These are phyloP conservation scores for Pogonomyrmex californicus DNA, from an alignment of 1,140 invertebrate species.

Conservation along the genomic window DNA sequence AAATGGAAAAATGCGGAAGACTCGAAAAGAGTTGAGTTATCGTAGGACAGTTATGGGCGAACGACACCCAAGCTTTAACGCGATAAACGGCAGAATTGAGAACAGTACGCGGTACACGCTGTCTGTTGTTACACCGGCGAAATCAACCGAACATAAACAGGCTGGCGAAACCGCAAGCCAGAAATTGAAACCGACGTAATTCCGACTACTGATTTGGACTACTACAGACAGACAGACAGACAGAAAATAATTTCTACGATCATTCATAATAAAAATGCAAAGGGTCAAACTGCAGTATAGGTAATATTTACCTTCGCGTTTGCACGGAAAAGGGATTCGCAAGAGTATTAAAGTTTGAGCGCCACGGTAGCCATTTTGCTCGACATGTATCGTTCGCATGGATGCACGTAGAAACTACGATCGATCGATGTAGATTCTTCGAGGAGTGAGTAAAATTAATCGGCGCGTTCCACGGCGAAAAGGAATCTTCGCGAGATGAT, in stretches of 20 bases:
- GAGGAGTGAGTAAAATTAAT: constrained; percentile 30
- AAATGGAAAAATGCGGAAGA: constrained; percentile 19
- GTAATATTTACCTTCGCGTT: not conserved
- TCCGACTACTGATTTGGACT: not conserved
- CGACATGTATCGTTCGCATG: constrained; percentile 7
- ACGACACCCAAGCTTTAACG: constrained; percentile 63
- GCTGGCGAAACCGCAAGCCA: constrained; percentile 30
- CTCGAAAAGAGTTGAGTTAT: constrained; percentile 66
- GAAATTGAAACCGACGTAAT: constrained; percentile 45
- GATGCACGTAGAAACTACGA: constrained; percentile 22
- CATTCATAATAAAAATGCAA: not conserved
- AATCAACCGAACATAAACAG: constrained; percentile 66
- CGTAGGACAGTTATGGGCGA: constrained; percentile 72
- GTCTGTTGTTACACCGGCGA: not conserved
- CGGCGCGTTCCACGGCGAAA: not conserved
- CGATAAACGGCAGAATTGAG: constrained; percentile 60
- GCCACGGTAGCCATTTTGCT: not conserved
- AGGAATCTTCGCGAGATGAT: not conserved
- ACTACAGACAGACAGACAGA: not conserved
- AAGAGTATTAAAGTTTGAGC: not conserved
- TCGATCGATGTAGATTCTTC: constrained; percentile 49
- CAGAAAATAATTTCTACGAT: constrained; percentile 21
- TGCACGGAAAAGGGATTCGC: not conserved
- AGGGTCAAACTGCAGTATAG: not conserved
- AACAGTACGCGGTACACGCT: constrained; percentile 57